phyloP scores from a whole-genome alignment of 2,797 vertebrate species.

The Dendrocincla tyrannina region DNA sequence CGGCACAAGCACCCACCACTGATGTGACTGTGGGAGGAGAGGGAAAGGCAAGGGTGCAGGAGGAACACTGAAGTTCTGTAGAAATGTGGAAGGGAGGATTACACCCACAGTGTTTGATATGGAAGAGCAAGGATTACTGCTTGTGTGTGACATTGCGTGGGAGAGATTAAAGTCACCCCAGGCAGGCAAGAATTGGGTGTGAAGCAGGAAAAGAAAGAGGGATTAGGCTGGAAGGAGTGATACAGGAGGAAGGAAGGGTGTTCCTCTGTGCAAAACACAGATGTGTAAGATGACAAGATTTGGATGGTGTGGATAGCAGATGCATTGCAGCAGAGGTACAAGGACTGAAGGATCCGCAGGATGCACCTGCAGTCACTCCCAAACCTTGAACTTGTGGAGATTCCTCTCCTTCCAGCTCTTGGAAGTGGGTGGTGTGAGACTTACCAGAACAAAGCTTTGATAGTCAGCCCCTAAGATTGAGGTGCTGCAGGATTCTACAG shows the following conservation, averaged over 20 bases:
- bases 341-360: neutral
- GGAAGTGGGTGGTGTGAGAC: neutral
- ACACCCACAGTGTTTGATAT: neutral
- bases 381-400: neutral
- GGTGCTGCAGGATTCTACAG: neutral
- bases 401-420: neutral
- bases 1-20: neutral
- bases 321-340: neutral
- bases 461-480: neutral
- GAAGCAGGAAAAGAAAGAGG: neutral
- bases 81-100: slow-evolving; percentile 21
- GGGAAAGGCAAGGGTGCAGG: neutral
- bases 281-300: neutral
- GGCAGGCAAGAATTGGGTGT: neutral
- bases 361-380: neutral
- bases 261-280: neutral
- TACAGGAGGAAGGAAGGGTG: neutral
- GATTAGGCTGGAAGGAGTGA: neutral
- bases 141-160: neutral
- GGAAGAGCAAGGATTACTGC: slow-evolving; percentile 2
- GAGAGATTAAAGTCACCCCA: slow-evolving; percentile 14
- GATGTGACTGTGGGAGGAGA: neutral
- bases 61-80: neutral
- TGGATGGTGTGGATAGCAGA: neutral
- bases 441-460: neutral